Evolutionary conservation across 2,113 vertebrate species (phyloP).

Genomic region (Symphodus melops): DNA sequence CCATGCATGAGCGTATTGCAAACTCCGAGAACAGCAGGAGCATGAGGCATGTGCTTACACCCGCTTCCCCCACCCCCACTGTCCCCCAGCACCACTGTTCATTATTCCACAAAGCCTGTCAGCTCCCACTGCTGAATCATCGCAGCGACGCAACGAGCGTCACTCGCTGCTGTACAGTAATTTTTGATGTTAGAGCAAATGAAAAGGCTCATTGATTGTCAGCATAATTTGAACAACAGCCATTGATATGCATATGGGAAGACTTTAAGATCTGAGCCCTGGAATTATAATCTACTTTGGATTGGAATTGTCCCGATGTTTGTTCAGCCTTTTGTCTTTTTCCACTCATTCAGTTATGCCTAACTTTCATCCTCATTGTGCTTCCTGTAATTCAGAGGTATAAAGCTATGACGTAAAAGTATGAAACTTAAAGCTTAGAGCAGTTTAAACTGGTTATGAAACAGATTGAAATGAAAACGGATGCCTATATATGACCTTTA

Average conservation of each 20-base stretch:
- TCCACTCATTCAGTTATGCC: not conserved
- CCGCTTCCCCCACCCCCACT: conserved; percentile 9
- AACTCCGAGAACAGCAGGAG: conserved; percentile 45
- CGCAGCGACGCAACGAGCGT: conserved; percentile 4
- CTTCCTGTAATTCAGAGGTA: too few relatives aligned
- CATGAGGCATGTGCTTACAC: conserved; percentile 39
- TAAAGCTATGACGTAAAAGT: too few relatives aligned
- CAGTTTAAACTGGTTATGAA: too few relatives aligned
- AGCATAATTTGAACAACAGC: conserved; percentile 28
- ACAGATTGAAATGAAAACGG: too few relatives aligned
- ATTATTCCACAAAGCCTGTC: conserved; percentile 70
- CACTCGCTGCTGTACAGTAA: conserved; percentile 40
- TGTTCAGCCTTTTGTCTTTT: conserved; percentile 9
- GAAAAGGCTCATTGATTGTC: conserved; percentile 63
- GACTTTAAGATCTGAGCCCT: conserved; percentile 18
- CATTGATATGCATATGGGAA: conserved; percentile 43
- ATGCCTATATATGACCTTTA: too few relatives aligned
- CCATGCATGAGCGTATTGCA: conserved; percentile 30
- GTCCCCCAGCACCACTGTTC: conserved; percentile 63
- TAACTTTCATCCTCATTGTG: not conserved
- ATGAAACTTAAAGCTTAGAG: too few relatives aligned
- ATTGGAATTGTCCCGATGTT: conserved; percentile 4
- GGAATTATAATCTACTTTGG: conserved; percentile 11
- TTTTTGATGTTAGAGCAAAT: conserved; percentile 53
- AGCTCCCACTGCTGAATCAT: conserved; percentile 66